Evolutionary conservation across 2,888 invertebrate genomes (phyloP).

Genomic region (Heteromyza rotundicornis): DNA sequence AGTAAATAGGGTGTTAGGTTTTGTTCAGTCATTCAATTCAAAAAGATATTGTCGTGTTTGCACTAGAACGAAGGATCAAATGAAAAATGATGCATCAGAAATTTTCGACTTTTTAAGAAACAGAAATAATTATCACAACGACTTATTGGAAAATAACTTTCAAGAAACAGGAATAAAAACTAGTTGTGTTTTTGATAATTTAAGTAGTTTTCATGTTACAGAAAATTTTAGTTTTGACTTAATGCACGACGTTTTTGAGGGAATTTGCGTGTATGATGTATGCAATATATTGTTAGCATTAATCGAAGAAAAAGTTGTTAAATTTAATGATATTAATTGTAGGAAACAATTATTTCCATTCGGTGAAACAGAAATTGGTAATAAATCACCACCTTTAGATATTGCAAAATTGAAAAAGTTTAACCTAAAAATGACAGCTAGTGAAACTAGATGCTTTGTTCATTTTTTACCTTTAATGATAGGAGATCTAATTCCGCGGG

Average conservation of each 20-base stretch:
- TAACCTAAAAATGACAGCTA: conserved; percentile 32
- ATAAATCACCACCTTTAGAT: conserved; percentile 24
- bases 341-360: conserved; percentile 32
- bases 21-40: conserved; percentile 32
- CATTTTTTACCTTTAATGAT: conserved; percentile 31
- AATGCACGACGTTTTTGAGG: conserved; percentile 41
- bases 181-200: conserved; percentile 24
- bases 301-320: conserved; percentile 28
- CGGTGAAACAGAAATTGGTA: conserved; percentile 30
- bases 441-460: conserved; percentile 29
- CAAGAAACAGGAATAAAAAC: conserved; percentile 30
- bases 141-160: conserved; percentile 21
- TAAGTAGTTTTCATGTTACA: conserved; percentile 31
- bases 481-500: conserved; percentile 31
- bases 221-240: conserved; percentile 34
- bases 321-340: conserved; percentile 29
- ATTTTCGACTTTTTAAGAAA: conserved; percentile 21
- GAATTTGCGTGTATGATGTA: conserved; percentile 35
- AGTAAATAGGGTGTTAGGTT: conserved; percentile 31
- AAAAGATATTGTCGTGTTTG: conserved; percentile 35
- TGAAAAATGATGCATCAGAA: conserved; percentile 19
- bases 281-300: conserved; percentile 29
- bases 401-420: conserved; percentile 19
- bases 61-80: conserved; percentile 24
- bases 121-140: conserved; percentile 26